Evolutionary conservation across 2,113 vertebrate genomes (phyloP), one percentile per base, ranked within the genome.

Genomic region (Syrrhaptes paradoxus): DNA sequence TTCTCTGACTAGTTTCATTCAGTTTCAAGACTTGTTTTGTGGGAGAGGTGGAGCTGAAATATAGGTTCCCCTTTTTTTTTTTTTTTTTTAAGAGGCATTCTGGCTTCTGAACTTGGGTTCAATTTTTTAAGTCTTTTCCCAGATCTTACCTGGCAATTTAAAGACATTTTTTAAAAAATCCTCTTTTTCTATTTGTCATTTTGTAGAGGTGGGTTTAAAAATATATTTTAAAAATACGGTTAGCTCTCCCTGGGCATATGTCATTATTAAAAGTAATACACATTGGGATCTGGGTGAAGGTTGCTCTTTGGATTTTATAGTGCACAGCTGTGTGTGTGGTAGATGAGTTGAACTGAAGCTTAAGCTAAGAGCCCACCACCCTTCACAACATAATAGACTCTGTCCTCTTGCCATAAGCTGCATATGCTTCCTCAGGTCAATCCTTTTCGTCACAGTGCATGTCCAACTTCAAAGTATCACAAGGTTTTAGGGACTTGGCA

Each of bases 1-100:
- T 62, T 92, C 43, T 87, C 74, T 78, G 48, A 62, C 32, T 62
- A 25, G 11, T 94, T 90, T 77, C 20, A 25, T 77, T 94, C 32
- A 12, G n/a, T 70, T 91, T 89, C 31, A 31, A 49, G 75, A 16
- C 17, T 61, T 87, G 9, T 62, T 85, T 66, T 59, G 4, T 51
- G 43, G 41, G 52, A 43, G 71, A 91, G 20, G 10, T 77, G 28
- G 41, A 80, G 28, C 26, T 70, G 65, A 79, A 83, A 28, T 48
- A 24, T 13, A 25, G 25, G 13, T 76, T 93, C 19, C 2, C 4
- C 5, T 82, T 80, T 87, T 67, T 77, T 17, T 2, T n/a, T 45
- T 62, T 48, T 66, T 55, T 57, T 57, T 31, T 41, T 41, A 13
- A 72, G 16, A 65, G 52, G 8, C 4, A 10, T 68, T 73, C 7